Evolutionary conservation across 2,113 vertebrate genomes (phyloP).

Genomic region (Callochromis pleurospilus): DNA sequence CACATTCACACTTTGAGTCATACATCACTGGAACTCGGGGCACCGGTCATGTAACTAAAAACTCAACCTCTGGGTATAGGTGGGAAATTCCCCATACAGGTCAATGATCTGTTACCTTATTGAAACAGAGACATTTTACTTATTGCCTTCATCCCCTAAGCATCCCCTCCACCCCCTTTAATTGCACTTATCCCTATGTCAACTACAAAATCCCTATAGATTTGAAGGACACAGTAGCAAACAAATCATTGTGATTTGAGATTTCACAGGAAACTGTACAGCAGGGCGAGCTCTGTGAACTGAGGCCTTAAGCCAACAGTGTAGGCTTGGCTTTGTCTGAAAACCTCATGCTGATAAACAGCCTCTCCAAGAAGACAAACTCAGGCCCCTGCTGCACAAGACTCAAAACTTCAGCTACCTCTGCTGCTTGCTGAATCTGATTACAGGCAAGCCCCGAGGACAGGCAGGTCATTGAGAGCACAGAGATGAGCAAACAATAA

Average conservation of each 20-base stretch:
- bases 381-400: slow-evolving; percentile 60
- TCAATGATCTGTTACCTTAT: slow-evolving; percentile 29
- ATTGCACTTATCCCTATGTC: background rate
- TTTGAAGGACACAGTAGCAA: slow-evolving; percentile 25
- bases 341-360: slow-evolving; percentile 66
- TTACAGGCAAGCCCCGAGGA: slow-evolving; percentile 72
- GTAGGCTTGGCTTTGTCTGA: slow-evolving; percentile 54
- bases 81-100: slow-evolving; percentile 47
- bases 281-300: slow-evolving; percentile 25
- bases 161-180: background rate
- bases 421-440: slow-evolving; percentile 68
- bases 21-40: slow-evolving; percentile 60
- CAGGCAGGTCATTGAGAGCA: slow-evolving; percentile 77
- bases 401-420: slow-evolving; percentile 62
- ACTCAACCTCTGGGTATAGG: slow-evolving; percentile 39
- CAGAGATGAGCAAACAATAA: slow-evolving; percentile 78
- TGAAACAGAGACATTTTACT: background rate
- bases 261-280: slow-evolving; percentile 34
- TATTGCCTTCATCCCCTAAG: background rate
- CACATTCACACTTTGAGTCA: slow-evolving; percentile 55
- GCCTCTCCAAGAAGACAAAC: slow-evolving; percentile 60
- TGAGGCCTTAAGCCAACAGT: slow-evolving; percentile 53
- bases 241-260: slow-evolving; percentile 24
- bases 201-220: background rate
- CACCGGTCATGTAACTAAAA: slow-evolving; percentile 67